Evolutionary conservation across 2,113 vertebrate species (phyloP), one percentile per base, ranked within the genome.

Genomic region (Tursiops truncatus): DNA sequence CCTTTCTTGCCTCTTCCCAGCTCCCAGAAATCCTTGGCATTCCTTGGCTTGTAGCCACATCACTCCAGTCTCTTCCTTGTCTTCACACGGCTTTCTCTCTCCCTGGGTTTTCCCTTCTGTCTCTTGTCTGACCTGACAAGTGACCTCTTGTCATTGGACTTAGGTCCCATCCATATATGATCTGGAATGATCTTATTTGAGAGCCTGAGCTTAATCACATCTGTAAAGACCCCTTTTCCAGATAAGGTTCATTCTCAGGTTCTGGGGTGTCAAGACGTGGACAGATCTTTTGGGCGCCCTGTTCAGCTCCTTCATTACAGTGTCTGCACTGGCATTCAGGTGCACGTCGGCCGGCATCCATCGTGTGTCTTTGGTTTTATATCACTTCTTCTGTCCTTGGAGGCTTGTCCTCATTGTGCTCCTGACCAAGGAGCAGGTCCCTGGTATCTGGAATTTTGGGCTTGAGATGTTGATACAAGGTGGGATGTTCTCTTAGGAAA

Each of bases 261-360:
- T 79, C 63, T 15, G 76, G 76, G 20, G 63, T 31, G 6, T 65
- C 36, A 12, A 56, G 71, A 8, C 3, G 36, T 20, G 23, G 47
- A 20, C 38, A 3, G 1, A 25, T 58, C 6, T 17, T 31, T 12
- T 9, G 28, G 25, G 79, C 10, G 9, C 28, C 4, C 25, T 1
- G 1, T 33, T 63, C 70, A 36, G 5, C 28, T 60, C 74, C 71
- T 5, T 0, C 10, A 11, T 7, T 9, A 1, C 11, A 1, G 53
- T 0, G 1, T 91, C 53, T 58, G 31, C 41, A 2, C 20, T 20
- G 62, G 10, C 17, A 2, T 23, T 67, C 3, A 11, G 3, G 60
- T 2, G 11, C 3, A 1, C 6, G 1, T 26, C 3, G 25, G 63
- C 85, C 5, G 1, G 65, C 33, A 1, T 6, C 36, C n/a, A 1